Evolutionary conservation across 2,888 invertebrate genomes (phyloP), one percentile per base, ranked within the genome.

Genomic region (Sympetrum striolatum): DNA sequence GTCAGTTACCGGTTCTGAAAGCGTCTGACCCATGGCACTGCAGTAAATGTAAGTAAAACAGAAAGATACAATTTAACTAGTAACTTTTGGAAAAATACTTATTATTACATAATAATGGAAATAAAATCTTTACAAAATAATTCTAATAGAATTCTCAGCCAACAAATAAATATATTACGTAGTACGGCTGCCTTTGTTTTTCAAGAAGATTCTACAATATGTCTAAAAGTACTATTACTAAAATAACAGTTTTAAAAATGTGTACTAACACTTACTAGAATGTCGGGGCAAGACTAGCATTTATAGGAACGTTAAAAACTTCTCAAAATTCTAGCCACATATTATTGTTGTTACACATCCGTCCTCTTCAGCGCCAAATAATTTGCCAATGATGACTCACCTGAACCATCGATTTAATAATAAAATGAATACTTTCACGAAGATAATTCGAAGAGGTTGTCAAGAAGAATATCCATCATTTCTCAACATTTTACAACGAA

Each of bases 1-100:
- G 92, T 96, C 96, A 48, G 99, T 99, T 92, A 99, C 97, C 80
- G 99, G 99, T 94, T 99, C 99, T 91, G 98, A 98, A 92, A 99
- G 95, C 92, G 99, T 99, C 94, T 99, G 99, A 93, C 99, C 99
- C 99, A 99, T 99, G 90, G 73, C 92, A 60, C 90, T 92, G 48
- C 48, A 90, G 90, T 58, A 81, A 73, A 44, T 81, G 39, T 44
- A 37, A 39, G n/a, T 18, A 44, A 53, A 35, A 86, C 10, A 10
- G 14, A 22, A 25, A 73, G 2, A 3, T 73, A 31, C n/a, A 2
- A 0, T 73, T 6, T 18, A 60, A n/a, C 22, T 3, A 60, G 3
- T 60, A 22, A 60, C 18, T 60, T 60, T 15, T 60, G 60, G 25
- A n/a, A 64, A 25, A 31, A 73, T 73, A 2, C n/a, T 15, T 4